Percentiles rank a stretch among this genome's conserved stretches.
Evolutionary conservation across 2,797 vertebrate species (phyloP).

Genomic region (Cichlasoma orientale): DNA sequence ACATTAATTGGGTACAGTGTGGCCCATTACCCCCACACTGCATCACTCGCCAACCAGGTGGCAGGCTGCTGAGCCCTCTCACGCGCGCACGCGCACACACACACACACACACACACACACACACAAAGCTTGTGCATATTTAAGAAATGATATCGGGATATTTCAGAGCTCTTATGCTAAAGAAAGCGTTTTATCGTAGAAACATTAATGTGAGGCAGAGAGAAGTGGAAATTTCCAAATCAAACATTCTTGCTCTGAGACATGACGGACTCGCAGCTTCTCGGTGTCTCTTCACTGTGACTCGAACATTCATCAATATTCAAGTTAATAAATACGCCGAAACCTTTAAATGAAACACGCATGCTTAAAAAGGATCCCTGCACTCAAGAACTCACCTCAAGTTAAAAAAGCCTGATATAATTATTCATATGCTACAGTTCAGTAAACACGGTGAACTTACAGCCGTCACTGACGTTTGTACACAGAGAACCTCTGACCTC

Average conservation of each 20-base stretch:
- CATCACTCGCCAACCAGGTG: conserved; percentile 48
- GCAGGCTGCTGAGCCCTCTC: conserved; percentile 3
- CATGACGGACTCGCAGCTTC: no score
- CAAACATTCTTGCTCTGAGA: no score
- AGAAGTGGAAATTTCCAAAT: no score
- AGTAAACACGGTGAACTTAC: neutral
- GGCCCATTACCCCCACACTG: conserved; percentile 5
- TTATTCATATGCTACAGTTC: no score
- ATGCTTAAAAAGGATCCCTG: neutral
- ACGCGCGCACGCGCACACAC: neutral
- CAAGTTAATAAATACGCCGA: no score
- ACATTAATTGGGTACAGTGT: conserved; percentile 59
- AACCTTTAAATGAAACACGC: no score
- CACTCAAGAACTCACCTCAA: neutral
- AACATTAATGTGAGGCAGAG: no score
- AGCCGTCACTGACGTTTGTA: neutral
- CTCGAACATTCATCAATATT: no score
- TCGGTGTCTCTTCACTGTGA: no score
- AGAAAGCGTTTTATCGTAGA: no score
- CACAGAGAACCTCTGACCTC: no score
- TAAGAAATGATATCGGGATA: neutral
- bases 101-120: conserved; percentile 2
- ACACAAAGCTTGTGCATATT: neutral
- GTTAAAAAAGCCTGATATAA: fast-evolving
- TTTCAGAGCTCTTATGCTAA: neutral